phyloP scores from a whole-genome alignment of 92 coral and sea anemone genomes.

The Phenganax marumi region DNA sequence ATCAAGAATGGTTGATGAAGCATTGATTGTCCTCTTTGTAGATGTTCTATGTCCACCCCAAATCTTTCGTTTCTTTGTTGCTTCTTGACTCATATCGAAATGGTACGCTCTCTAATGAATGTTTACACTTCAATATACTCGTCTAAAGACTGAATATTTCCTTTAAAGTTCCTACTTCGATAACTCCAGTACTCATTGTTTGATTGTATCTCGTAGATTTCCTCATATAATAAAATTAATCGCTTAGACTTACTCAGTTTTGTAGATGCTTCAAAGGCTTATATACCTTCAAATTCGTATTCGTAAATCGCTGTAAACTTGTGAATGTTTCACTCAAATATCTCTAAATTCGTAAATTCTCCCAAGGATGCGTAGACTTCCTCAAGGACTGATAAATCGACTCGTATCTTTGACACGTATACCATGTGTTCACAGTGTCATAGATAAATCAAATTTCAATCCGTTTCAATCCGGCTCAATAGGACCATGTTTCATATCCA shows the following conservation, averaged over 20 bases:
- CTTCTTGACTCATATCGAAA: slow-evolving; percentile 19
- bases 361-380: too few relatives aligned
- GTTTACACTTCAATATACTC: neutral
- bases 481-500: slow-evolving; percentile 6
- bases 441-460: slow-evolving; percentile 2
- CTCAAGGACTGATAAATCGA: neutral
- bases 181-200: neutral
- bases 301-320: neutral
- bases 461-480: slow-evolving; percentile 6
- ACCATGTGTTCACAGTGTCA: too few relatives aligned
- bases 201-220: neutral
- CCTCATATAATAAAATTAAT: neutral
- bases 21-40: slow-evolving; percentile 27
- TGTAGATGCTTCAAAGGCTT: too few relatives aligned
- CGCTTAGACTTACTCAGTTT: neutral
- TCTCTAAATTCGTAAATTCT: neutral
- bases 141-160: slow-evolving; percentile 2
- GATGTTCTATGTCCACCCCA: slow-evolving; percentile 30
- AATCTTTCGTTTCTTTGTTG: slow-evolving; percentile 27
- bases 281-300: too few relatives aligned
- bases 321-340: neutral
- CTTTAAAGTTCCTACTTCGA: neutral
- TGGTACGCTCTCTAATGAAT: neutral
- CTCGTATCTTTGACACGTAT: too few relatives aligned
- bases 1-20: slow-evolving; percentile 21